phyloP scores from a whole-genome alignment of 2,888 invertebrate species.

The Ommatoiulus sabulosus region DNA sequence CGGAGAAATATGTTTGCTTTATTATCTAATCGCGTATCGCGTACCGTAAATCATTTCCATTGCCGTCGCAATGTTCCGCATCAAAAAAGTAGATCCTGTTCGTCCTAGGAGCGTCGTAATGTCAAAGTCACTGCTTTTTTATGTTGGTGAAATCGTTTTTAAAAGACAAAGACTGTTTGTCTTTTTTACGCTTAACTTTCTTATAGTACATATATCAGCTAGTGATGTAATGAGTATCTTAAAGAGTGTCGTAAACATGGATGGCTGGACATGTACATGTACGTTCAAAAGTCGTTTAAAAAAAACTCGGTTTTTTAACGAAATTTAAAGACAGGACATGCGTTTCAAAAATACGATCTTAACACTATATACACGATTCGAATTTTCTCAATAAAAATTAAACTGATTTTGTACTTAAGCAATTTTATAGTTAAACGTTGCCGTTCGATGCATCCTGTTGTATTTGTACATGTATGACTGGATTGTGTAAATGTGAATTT shows the following conservation, averaged over 20 bases:
- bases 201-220: slow-evolving; percentile 32
- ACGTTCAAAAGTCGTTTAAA: not conserved
- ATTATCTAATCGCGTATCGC: slow-evolving; percentile 31
- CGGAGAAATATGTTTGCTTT: not conserved
- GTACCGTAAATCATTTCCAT: slow-evolving; percentile 23
- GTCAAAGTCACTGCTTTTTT: slow-evolving; percentile 43
- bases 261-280: slow-evolving; percentile 25
- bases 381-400: not conserved
- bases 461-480: too few relatives aligned
- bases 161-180: not conserved
- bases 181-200: slow-evolving; percentile 6
- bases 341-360: not conserved
- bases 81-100: not conserved
- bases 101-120: not conserved
- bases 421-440: too few relatives aligned
- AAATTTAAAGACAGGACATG: not conserved
- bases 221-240: slow-evolving; percentile 48
- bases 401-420: not conserved
- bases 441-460: too few relatives aligned
- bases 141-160: not conserved
- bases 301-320: not conserved
- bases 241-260: slow-evolving; percentile 51
- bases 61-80: not conserved
- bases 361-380: not conserved
- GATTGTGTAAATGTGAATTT: too few relatives aligned